Percentiles rank a stretch among this genome's conserved stretches.
Evolutionary conservation across 2,888 invertebrate genomes (phyloP).

Genomic region (Micropterix aruncella): DNA sequence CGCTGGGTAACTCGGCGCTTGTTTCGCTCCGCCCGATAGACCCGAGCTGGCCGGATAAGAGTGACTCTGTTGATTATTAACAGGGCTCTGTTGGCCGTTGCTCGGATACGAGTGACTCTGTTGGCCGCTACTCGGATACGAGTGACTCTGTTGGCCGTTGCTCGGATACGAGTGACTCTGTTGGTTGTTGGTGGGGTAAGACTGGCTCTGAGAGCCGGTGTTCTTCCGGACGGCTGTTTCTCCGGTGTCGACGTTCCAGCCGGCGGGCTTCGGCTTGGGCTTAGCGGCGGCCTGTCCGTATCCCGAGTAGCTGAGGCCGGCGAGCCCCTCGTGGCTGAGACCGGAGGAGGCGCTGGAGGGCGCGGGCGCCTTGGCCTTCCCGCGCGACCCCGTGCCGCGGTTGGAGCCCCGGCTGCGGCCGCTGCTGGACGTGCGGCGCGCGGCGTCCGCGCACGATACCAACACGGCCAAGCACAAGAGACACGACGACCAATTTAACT

Average conservation of each 20-base stretch:
- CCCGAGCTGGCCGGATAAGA: slow-evolving; percentile 4
- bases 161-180: slow-evolving; percentile 1
- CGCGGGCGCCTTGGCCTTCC: not conserved
- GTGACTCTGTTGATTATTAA: not conserved
- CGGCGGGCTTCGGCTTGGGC: not conserved
- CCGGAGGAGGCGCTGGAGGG: not conserved
- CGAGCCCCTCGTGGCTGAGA: not conserved
- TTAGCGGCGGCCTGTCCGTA: not conserved
- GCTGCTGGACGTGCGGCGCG: not conserved
- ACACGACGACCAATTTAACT: not conserved
- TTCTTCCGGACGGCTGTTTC: not conserved
- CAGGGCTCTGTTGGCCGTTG: slow-evolving; percentile 4
- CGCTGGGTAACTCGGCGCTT: not conserved
- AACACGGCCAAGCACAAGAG: not conserved
- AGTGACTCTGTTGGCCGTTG: not conserved
- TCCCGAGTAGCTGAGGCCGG: not conserved
- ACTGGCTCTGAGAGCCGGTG: not conserved
- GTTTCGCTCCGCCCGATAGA: slow-evolving; percentile 2
- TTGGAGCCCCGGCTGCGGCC: not conserved
- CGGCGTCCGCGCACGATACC: not conserved
- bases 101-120: slow-evolving; percentile 7
- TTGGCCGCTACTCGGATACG: not conserved
- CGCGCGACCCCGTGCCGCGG: not conserved
- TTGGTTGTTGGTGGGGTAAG: not conserved
- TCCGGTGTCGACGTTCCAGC: not conserved